Conservation (phyloP, 2,113 vertebrate species). For the Bubo blakistoni region DNA sequence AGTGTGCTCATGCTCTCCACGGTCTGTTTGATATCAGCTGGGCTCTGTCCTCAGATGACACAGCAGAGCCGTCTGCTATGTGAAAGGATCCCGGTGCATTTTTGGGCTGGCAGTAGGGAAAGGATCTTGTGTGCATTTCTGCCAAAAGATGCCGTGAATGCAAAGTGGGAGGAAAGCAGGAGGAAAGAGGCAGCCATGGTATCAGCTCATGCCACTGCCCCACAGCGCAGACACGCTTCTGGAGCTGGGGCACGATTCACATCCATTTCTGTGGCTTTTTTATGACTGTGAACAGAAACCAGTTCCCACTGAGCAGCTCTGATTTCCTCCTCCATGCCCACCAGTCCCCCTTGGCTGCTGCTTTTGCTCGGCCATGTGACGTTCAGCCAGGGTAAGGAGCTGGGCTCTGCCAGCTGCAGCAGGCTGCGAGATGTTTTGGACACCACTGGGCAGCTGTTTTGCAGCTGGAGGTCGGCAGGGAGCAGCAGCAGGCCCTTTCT, state of each 20-base stretch:
- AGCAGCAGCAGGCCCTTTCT: not conserved
- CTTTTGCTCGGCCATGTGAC: not conserved
- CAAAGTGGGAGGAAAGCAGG: not conserved
- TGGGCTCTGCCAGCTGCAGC: not conserved
- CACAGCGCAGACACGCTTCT: fast-evolving
- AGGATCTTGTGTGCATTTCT: not conserved
- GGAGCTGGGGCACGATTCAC: not conserved
- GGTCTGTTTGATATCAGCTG: not conserved
- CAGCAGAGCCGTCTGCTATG: not conserved
- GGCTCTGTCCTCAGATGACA: not conserved
- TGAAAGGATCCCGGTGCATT: not conserved
- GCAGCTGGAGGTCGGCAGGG: not conserved
- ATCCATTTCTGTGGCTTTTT: not conserved
- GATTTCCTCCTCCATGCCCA: not conserved
- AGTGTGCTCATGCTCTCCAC: not conserved
- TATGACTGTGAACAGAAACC: not conserved
- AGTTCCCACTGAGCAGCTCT: not conserved
- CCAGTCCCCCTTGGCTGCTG: not conserved
- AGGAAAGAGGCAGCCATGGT: not conserved
- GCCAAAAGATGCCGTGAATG: not conserved
- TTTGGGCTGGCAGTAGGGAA: not conserved
- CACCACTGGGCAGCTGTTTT: not conserved
- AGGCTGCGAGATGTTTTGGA: not conserved
- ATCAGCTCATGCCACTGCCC: fast-evolving
- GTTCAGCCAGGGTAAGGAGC: not conserved